Percentiles rank a stretch among this genome's conserved stretches.
Conservation (phyloP, 1,140 invertebrate genomes). For the Ceratina calcarata region DNA sequence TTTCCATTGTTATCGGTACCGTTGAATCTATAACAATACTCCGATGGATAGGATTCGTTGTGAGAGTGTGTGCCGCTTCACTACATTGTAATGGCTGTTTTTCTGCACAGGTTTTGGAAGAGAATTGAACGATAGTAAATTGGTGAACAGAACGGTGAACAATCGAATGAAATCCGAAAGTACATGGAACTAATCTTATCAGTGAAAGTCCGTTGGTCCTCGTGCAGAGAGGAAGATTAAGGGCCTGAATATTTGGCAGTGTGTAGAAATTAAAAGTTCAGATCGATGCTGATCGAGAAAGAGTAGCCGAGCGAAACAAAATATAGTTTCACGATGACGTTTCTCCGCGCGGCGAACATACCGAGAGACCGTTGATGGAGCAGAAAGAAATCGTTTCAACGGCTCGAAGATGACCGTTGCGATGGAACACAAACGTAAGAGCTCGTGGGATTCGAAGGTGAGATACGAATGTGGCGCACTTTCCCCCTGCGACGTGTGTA, state of each 20-base stretch:
- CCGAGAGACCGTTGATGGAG: slow-evolving; percentile 49
- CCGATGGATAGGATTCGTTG: no score
- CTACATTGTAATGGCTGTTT: background rate
- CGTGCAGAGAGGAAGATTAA: background rate
- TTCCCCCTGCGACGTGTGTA: slow-evolving; percentile 38
- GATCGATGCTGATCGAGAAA: background rate
- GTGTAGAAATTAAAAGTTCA: background rate
- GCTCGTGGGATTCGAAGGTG: slow-evolving; percentile 80
- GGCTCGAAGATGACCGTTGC: slow-evolving; percentile 73
- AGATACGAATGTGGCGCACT: slow-evolving; percentile 65
- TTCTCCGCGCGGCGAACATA: slow-evolving; percentile 12
- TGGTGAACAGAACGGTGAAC: background rate
- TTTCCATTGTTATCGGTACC: background rate
- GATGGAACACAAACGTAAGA: slow-evolving; percentile 79
- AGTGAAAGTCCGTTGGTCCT: background rate
- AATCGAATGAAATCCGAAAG: background rate
- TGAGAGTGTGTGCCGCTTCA: background rate
- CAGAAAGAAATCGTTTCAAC: slow-evolving; percentile 21
- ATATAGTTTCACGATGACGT: slow-evolving; percentile 26
- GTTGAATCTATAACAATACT: background rate
- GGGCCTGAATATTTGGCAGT: background rate
- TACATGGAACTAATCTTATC: slow-evolving; percentile 4
- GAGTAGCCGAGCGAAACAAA: background rate
- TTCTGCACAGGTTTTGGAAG: slow-evolving; percentile 18
- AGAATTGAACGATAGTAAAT: background rate